Evolutionary conservation across 2,113 vertebrate genomes (phyloP).

Genomic region (Phylloscopus whistleri): DNA sequence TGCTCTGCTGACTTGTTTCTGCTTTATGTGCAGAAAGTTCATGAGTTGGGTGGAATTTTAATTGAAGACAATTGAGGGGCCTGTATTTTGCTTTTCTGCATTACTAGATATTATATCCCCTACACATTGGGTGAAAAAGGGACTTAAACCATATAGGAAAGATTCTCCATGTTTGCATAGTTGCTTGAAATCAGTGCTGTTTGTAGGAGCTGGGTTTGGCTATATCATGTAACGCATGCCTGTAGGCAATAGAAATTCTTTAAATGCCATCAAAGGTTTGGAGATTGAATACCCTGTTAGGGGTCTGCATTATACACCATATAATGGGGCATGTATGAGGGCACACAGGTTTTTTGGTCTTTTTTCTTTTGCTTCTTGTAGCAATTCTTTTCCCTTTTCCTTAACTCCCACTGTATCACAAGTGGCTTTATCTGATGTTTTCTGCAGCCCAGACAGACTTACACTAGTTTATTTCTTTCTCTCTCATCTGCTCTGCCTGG

Average conservation of each 20-base stretch:
- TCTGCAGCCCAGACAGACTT: not conserved
- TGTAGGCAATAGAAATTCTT: not conserved
- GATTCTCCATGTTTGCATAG: not conserved
- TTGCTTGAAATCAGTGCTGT: not conserved
- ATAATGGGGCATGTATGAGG: not conserved
- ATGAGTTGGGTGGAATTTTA: not conserved
- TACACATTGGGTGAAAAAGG: not conserved
- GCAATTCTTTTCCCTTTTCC: not conserved
- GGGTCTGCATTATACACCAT: rapidly evolving
- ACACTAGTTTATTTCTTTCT: not conserved
- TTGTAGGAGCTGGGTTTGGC: not conserved
- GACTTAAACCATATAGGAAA: not conserved
- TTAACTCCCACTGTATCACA: not conserved
- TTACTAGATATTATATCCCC: not conserved
- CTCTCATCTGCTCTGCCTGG: not conserved
- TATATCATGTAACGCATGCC: not conserved
- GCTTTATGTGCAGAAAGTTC: not conserved
- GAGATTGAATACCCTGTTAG: not conserved
- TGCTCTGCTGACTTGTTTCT: conserved; percentile 4
- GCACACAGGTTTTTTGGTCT: not conserved
- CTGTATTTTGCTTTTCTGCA: not conserved
- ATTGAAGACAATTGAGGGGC: not conserved
- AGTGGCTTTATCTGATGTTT: not conserved
- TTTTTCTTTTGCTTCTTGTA: not conserved
- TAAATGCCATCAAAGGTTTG: not conserved